phyloP scores from a whole-genome alignment of 2,113 vertebrate species.

The Gulo gulo region DNA sequence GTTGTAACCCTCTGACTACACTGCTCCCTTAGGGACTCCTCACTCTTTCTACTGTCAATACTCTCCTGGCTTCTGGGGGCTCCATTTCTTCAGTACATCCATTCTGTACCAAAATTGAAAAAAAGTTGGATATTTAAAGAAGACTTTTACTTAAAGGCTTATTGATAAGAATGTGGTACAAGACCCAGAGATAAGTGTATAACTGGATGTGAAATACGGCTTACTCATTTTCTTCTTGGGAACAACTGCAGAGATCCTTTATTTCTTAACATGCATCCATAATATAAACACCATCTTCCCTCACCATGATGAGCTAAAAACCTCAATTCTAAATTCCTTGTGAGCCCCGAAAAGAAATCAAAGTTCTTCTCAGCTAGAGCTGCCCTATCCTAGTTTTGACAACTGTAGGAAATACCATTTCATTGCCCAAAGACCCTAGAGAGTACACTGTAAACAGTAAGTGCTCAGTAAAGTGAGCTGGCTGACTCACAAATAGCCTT shows the following conservation, averaged over 20 bases:
- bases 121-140: background rate
- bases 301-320: background rate
- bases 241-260: background rate
- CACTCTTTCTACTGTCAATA: background rate
- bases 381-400: background rate
- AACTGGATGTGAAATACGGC: background rate
- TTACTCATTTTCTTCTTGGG: background rate
- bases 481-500: background rate
- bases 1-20: background rate
- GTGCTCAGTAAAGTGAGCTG: background rate
- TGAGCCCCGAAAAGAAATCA: background rate
- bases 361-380: background rate
- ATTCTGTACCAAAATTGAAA: background rate
- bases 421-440: slow-evolving; percentile 10
- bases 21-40: background rate
- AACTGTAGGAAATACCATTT: slow-evolving; percentile 2
- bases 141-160: background rate
- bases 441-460: background rate
- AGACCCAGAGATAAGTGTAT: background rate
- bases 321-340: background rate
- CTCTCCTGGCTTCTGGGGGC: background rate
- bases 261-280: background rate
- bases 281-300: background rate
- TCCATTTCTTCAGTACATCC: background rate
- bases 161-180: background rate